phyloP scores from a whole-genome alignment of 1,140 invertebrate species.

The Lutraria rhynchaena region DNA sequence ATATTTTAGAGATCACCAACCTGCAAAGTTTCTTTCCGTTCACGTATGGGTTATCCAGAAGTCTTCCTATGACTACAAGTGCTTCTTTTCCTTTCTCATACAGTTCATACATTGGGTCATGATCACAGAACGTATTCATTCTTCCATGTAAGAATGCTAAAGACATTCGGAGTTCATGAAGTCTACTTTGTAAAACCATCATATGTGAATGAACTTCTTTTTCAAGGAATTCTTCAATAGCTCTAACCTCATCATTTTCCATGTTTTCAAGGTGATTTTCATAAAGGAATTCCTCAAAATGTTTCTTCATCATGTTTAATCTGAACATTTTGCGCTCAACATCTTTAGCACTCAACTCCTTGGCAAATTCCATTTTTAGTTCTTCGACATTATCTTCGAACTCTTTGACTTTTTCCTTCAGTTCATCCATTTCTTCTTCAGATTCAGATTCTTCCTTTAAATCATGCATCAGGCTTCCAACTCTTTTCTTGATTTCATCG shows the following conservation, averaged over 20 bases:
- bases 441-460: not conserved
- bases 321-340: not conserved
- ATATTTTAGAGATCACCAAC: constrained; percentile 2
- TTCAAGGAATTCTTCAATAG: constrained; percentile 1
- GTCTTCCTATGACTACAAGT: not conserved
- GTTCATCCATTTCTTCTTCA: not conserved
- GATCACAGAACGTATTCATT: not conserved
- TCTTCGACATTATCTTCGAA: not conserved
- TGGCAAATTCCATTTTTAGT: not conserved
- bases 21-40: constrained; percentile 27
- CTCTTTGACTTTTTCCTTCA: not conserved
- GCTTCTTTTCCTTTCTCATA: not conserved
- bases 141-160: not conserved
- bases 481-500: not conserved
- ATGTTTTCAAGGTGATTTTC: not conserved
- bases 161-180: not conserved
- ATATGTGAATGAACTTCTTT: not conserved
- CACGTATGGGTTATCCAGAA: constrained; percentile 16
- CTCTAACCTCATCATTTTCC: not conserved
- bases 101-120: not conserved
- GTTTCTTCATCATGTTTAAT: not conserved
- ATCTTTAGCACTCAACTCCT: constrained; percentile 14
- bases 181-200: not conserved
- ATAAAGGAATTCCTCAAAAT: constrained; percentile 8
- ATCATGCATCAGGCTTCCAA: not conserved